Conservation (phyloP, 2,113 vertebrate species). For the Epinephelus moara region DNA sequence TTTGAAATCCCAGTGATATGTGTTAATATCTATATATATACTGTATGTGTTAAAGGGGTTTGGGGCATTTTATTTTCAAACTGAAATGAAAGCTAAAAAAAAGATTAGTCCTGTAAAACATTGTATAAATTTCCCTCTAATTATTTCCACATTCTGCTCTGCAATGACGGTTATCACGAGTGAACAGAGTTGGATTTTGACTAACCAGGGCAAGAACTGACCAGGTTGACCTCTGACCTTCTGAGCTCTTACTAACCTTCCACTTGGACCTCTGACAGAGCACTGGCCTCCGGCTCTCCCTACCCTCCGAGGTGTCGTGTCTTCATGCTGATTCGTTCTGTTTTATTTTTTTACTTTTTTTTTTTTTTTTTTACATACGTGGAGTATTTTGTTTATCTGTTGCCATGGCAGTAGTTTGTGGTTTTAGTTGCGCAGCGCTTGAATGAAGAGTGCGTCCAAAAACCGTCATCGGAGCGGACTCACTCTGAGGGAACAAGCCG, state of each 20-base stretch:
- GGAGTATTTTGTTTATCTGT: constrained; percentile 40
- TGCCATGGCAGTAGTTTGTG: constrained; percentile 53
- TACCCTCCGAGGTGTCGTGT: constrained; percentile 85
- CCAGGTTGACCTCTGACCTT: constrained; percentile 56
- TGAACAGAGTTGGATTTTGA: constrained; percentile 14
- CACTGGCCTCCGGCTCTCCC: constrained; percentile 62
- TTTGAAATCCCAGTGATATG: constrained; percentile 32
- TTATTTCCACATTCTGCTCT: constrained; percentile 21
- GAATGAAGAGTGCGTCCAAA: constrained; percentile 98
- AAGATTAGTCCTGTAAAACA: constrained; percentile 45
- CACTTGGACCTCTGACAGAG: constrained; percentile 55
- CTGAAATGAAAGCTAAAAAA: constrained; percentile 32
- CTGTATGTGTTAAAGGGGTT: constrained; percentile 17
- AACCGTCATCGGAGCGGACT: constrained; percentile 89
- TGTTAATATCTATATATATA: constrained; percentile 56
- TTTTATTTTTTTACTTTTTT: constrained; percentile 8
- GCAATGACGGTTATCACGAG: neutral
- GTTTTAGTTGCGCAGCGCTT: constrained; percentile 84
- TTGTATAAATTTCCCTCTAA: constrained; percentile 29
- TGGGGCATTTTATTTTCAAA: constrained; percentile 59
- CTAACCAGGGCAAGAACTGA: constrained; percentile 47
- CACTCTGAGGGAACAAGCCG: constrained; percentile 93
- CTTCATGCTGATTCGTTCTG: constrained; percentile 84
- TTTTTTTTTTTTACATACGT: constrained; percentile 46
- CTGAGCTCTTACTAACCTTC: constrained; percentile 37